Evolutionary conservation across 2,113 vertebrate species (phyloP).

Genomic region (Ophthalmolycus amberensis): DNA sequence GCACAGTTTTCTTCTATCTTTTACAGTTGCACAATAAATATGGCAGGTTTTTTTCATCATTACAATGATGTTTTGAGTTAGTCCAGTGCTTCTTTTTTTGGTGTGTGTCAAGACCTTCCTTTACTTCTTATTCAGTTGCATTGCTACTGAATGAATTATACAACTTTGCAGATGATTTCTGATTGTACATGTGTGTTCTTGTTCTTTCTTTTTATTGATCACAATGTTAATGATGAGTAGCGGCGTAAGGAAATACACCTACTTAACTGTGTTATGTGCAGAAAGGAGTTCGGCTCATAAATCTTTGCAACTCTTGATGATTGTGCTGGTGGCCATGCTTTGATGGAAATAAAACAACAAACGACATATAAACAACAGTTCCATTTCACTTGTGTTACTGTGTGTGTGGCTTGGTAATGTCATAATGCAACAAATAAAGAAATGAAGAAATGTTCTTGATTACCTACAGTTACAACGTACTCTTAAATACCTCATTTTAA

Average conservation of each 20-base stretch:
- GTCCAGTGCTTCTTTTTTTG: neutral
- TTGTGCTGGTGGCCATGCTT: neutral
- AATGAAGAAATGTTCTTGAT: neutral
- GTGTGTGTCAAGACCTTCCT: neutral
- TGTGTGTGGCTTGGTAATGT: neutral
- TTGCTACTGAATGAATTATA: neutral
- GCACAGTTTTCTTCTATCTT: neutral
- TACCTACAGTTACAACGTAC: conserved; percentile 14
- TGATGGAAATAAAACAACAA: neutral
- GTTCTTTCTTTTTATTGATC: neutral
- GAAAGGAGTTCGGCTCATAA: neutral
- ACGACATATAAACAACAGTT: neutral
- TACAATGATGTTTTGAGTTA: neutral
- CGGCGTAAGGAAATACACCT: neutral
- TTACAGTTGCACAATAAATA: neutral
- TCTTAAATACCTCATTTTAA: conserved; percentile 3
- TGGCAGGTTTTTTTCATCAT: neutral
- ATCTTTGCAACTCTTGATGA: neutral
- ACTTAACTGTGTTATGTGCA: neutral
- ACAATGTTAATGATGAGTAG: neutral
- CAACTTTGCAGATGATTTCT: neutral
- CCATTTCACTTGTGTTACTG: too few relatives aligned
- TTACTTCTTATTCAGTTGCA: neutral
- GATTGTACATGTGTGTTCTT: neutral
- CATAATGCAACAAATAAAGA: neutral